phyloP scores from a whole-genome alignment of 1,140 invertebrate genomes.

The Pseudomyrmex flavicornis region DNA sequence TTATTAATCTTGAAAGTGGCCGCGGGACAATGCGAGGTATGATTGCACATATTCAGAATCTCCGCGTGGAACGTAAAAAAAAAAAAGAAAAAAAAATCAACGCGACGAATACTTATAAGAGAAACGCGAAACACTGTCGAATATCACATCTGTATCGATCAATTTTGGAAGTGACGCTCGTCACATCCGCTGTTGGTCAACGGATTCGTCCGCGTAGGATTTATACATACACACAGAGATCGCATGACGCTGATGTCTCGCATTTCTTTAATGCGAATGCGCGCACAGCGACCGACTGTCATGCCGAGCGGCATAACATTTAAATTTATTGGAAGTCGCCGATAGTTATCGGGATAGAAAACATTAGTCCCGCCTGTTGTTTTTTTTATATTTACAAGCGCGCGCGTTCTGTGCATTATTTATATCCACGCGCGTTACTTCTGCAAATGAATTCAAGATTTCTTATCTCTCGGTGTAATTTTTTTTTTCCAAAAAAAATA shows the following conservation, averaged over 20 bases:
- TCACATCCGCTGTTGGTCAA: not conserved
- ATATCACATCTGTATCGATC: not conserved
- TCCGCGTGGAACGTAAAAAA: not conserved
- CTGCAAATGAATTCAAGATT: not conserved
- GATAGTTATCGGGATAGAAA: slow-evolving; percentile 22
- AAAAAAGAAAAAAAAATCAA: not conserved
- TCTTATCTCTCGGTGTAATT: not conserved
- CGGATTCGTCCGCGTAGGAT: slow-evolving; percentile 21
- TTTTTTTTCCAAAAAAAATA: not conserved
- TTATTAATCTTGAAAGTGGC: slow-evolving; percentile 29
- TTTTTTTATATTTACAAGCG: slow-evolving; percentile 30
- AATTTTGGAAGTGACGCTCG: not conserved
- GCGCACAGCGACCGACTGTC: slow-evolving; percentile 5
- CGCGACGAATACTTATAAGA: slow-evolving; percentile 4
- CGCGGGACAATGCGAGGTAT: slow-evolving; percentile 14
- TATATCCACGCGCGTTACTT: not conserved
- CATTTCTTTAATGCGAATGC: slow-evolving; percentile 43
- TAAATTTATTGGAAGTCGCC: slow-evolving; percentile 36
- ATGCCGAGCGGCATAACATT: slow-evolving; percentile 35
- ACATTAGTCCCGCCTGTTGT: slow-evolving; percentile 3
- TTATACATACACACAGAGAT: slow-evolving; percentile 1
- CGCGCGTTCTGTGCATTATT: slow-evolving; percentile 20
- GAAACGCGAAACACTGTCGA: slow-evolving; percentile 47
- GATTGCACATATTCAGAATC: slow-evolving; percentile 3
- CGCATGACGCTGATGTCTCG: not conserved